Base-by-base conservation (phyloP, 35 echinoderm and acorn worm species). In the Eucidaris tribuloides region DNA sequence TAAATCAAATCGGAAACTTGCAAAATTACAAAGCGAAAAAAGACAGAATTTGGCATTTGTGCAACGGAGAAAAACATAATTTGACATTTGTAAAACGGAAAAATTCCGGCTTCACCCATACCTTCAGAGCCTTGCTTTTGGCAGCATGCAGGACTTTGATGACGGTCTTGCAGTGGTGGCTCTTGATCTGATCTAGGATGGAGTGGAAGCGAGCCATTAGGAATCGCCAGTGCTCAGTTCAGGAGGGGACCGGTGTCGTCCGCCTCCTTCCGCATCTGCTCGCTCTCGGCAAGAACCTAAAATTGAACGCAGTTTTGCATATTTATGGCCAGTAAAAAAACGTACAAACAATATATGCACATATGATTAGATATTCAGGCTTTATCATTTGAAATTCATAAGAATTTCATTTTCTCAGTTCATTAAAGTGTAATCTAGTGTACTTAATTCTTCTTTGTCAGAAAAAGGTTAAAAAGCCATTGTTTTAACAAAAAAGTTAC, bases 181-280 rank as follows among this genome's bases (percentile, higher is more conserved):
- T 92, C 91, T 99, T 99, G 34, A 99, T 84, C 60, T 99, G 96
- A 57, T 99, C 90, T 46, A 99, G 29, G 27, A 99, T 99, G 7
- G 96, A 99, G 68, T 93, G 88, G 48, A 99, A 99, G 11, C 90
- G 57, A 23, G 96, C 86, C 65, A 86, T 93, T 55, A 99, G 27
- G 44, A 99, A 83, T 46, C 91, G 39, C 96, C 96, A 99, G 80
- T 99, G 96, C 54, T 99, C 96, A 99, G 79, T 62, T 99, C 96
- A 76, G 96, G 14, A 99, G 79, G 27, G 96, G 96, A 28, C 96
- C 96, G 15, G 96, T 99, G 57, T 99, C 91, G 49, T 99, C 96
- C 56, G 96, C 96, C 64, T 99, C 96, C 59, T 99, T 99, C n/a
- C 96, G 55, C 96, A 99, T 99, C 82, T 99, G 96, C 32, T 99